Evolutionary conservation across 2,797 vertebrate genomes (phyloP).

Genomic region (Eulemur mongoz): DNA sequence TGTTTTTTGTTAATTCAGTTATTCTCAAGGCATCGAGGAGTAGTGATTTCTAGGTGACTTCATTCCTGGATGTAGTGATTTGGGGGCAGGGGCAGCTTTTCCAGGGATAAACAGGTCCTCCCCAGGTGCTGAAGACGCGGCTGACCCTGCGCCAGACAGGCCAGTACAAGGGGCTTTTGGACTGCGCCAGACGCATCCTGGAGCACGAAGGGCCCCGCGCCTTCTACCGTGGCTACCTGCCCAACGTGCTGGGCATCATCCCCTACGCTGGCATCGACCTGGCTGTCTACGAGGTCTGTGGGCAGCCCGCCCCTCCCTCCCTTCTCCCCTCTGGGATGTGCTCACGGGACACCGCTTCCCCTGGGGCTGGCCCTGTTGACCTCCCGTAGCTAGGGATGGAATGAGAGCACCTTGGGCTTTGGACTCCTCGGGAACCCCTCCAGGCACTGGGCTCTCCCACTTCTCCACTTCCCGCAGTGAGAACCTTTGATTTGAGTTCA

Average conservation of each 20-base stretch:
- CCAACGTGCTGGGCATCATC: constrained; percentile 85
- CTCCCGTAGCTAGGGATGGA: neutral
- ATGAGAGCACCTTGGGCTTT: neutral
- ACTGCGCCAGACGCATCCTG: constrained; percentile 82
- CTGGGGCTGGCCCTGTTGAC: neutral
- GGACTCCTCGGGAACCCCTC: neutral
- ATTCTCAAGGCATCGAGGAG: neutral
- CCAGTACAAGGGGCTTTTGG: constrained; percentile 89
- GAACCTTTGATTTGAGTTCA: neutral
- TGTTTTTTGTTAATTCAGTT: neutral
- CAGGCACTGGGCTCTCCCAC: too few relatives aligned
- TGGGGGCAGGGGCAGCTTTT: neutral
- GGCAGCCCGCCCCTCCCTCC: neutral
- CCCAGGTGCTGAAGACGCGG: constrained; percentile 92
- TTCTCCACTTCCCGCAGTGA: neutral
- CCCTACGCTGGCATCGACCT: constrained; percentile 86
- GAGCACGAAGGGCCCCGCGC: constrained; percentile 79
- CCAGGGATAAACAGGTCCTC: neutral
- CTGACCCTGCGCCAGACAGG: constrained; percentile 91
- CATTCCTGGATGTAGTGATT: neutral
- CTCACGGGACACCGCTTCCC: neutral
- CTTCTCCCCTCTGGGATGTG: neutral
- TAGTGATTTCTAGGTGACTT: neutral
- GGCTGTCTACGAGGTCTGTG: constrained; percentile 85
- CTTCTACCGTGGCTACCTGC: constrained; percentile 85